phyloP scores from a whole-genome alignment of 2,888 invertebrate species.

The Drosophila quinaria region DNA sequence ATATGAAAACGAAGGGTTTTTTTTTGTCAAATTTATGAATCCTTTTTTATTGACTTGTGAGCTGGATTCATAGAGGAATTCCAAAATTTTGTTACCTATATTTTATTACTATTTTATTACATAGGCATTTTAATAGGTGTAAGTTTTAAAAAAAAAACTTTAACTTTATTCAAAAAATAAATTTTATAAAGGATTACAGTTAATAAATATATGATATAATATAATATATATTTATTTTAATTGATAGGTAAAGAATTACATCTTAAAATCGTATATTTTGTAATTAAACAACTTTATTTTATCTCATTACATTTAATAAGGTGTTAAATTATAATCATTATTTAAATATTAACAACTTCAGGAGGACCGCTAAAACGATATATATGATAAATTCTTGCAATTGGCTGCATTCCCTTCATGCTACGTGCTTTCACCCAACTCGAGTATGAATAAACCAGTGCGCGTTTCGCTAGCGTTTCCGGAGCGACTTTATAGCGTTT shows the following conservation, averaged over 20 bases:
- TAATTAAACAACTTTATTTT: too few species aligned
- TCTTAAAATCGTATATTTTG: too few species aligned
- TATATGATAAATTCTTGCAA: background rate
- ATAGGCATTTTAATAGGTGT: too few species aligned
- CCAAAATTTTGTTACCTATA: background rate
- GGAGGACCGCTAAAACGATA: background rate
- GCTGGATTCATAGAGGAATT: background rate
- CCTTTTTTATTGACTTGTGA: background rate
- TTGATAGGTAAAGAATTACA: too few species aligned
- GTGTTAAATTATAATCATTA: too few species aligned
- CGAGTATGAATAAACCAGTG: background rate
- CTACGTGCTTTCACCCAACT: background rate
- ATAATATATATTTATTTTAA: too few species aligned
- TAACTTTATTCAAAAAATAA: too few species aligned
- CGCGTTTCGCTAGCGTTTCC: slow-evolving; percentile 25
- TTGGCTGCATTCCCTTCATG: background rate
- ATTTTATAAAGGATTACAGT: too few species aligned
- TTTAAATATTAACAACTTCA: background rate
- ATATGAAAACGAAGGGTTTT: background rate
- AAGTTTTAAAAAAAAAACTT: background rate
- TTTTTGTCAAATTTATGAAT: background rate
- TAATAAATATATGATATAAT: too few species aligned
- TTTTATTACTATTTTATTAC: background rate
- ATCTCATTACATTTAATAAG: too few species aligned
- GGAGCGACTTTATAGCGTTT: slow-evolving; percentile 32